phyloP scores from a whole-genome alignment of 2,888 invertebrate species.

The Leptopilina drosophilae region DNA sequence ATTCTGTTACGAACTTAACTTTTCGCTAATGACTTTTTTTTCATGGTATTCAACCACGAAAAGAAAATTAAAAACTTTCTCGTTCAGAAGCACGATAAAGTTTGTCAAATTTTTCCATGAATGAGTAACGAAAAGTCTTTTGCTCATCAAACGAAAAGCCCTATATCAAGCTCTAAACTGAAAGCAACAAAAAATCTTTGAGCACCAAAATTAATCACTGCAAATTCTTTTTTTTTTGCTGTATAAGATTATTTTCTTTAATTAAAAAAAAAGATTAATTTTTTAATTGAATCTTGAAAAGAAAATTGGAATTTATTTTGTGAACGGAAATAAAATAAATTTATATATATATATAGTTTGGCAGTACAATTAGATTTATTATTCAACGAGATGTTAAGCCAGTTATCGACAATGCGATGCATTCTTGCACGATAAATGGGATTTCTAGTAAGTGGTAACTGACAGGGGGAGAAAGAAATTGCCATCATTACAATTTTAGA shows the following conservation, averaged over 20 bases:
- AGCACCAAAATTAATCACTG: background rate
- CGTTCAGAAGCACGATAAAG: background rate
- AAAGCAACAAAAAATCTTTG: background rate
- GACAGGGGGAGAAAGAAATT: conserved; percentile 56
- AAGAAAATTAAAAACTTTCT: conserved; percentile 17
- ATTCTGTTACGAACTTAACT: conserved; percentile 2
- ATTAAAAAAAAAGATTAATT: too few relatives aligned
- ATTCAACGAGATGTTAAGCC: conserved; percentile 60
- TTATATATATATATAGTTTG: conserved; percentile 11
- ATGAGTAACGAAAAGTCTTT: conserved; percentile 12
- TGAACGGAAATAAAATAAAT: conserved; percentile 6
- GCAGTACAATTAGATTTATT: conserved; percentile 63
- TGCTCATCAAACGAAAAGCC: conserved; percentile 4
- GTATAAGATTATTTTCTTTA: too few relatives aligned
- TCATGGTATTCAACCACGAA: background rate
- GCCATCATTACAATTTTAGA: conserved; percentile 56
- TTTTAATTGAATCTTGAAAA: too few relatives aligned
- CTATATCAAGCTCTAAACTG: background rate
- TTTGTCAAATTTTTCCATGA: conserved; percentile 14
- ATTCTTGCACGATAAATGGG: conserved; percentile 55
- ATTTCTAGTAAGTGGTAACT: conserved; percentile 55
- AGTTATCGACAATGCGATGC: conserved; percentile 55
- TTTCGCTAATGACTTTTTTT: conserved; percentile 15
- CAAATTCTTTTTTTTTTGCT: too few relatives aligned
- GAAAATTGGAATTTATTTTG: background rate